Base-by-base conservation (phyloP, 2,888 invertebrate species). In the Spialia ferax region DNA sequence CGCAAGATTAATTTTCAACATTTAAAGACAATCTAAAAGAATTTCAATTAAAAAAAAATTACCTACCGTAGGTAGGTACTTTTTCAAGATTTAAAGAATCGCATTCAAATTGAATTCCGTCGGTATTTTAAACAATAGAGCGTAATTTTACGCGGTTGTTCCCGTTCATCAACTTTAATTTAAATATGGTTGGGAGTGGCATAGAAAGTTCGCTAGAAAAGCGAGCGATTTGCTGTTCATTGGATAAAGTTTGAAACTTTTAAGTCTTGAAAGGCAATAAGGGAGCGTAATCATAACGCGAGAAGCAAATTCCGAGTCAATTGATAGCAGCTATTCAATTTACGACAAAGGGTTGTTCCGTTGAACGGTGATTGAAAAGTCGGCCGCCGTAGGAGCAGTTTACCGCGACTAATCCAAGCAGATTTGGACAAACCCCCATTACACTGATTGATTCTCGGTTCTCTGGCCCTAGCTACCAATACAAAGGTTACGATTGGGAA, bases 391-490 rank as follows among this genome's bases (percentile, higher is more conserved):
- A 72, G 74, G 74, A 75, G 77, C 81, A 81, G 80, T 82, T 83
- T 79, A 77, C 82, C 80, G 81, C 79, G 81, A 81, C 87, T 90
- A 91, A 91, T 91, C 88, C 87, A 81, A 76, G 77, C 82, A 86
- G 86, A 89, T 87, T 88, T 81, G 87, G 82, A 86, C 87, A 84
- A 87, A 86, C 84, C 84, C 83, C 90, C 84, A 91, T 92, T 91
- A 91, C 87, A 78, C 83, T 89, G 92, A 93, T 92, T 92, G 92
- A 92, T 91, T 90, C 85, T 84, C 85, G 83, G 77, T 81, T 79
- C 79, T 83, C 78, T 78, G 75, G 80, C 77, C 79, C 85, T 85
- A 82, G 88, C 85, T 88, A 88, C 86, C 89, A 89, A 88, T 84
- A 91, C 89, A 90, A 90, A 91, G 88, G 85, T 85, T 86, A 87